Conservation (phyloP, 1,140 invertebrate species). For the Cyclargus thomasi region DNA sequence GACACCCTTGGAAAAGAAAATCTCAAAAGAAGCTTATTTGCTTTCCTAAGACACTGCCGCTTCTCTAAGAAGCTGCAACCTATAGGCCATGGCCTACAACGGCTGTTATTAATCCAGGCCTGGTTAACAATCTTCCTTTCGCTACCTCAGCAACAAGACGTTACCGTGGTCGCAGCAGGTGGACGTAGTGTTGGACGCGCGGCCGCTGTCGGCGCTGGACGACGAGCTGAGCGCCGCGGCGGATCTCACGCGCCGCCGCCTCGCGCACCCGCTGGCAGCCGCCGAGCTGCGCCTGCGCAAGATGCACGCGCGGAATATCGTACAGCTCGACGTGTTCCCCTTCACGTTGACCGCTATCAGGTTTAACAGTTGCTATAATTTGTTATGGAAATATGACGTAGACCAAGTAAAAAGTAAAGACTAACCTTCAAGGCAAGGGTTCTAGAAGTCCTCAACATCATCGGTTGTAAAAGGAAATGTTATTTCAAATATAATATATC, state of each 20-base stretch:
- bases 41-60: too few species aligned
- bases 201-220: slow-evolving; percentile 79
- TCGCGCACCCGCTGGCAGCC: slow-evolving; percentile 67
- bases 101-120: too few species aligned
- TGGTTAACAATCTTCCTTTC: too few species aligned
- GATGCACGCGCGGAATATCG: slow-evolving; percentile 81
- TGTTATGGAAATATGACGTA: too few species aligned
- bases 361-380: slow-evolving; percentile 27
- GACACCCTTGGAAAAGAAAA: too few species aligned
- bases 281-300: slow-evolving; percentile 82
- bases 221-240: slow-evolving; percentile 77
- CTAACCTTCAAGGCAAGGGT: too few species aligned
- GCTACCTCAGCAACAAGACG: slow-evolving; percentile 75
- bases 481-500: slow-evolving; percentile 23
- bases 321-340: slow-evolving; percentile 79
- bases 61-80: too few species aligned
- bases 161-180: slow-evolving; percentile 78
- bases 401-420: too few species aligned
- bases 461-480: slow-evolving; percentile 25
- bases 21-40: too few species aligned
- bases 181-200: slow-evolving; percentile 79
- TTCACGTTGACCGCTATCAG: slow-evolving; percentile 77
- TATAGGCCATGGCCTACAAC: too few species aligned
- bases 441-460: too few species aligned
- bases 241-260: slow-evolving; percentile 76